A percentile compares a stretch with the other conserved stretches of the same genome.
Evolutionary conservation across 2,888 invertebrate species (phyloP).

Genomic region (Cerastoderma edule): DNA sequence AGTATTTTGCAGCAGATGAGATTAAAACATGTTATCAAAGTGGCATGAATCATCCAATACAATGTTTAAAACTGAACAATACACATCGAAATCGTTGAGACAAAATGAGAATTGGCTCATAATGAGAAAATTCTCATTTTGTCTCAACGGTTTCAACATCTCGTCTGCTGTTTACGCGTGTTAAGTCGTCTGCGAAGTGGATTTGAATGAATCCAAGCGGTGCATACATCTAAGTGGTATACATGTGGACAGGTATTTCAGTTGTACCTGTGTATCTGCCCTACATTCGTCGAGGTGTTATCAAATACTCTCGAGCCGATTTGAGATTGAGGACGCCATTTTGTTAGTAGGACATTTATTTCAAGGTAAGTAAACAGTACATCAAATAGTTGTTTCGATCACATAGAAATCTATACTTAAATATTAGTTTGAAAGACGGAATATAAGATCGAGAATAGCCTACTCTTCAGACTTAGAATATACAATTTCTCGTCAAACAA

Average conservation of each 20-base stretch:
- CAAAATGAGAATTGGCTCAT: neutral
- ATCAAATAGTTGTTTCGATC: too few relatives aligned
- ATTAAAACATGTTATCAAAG: neutral
- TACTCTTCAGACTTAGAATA: too few relatives aligned
- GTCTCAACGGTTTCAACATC: neutral
- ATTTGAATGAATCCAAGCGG: too few relatives aligned
- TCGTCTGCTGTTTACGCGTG: neutral
- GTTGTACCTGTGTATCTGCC: neutral
- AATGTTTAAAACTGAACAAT: neutral
- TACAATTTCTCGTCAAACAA: too few relatives aligned
- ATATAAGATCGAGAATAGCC: too few relatives aligned
- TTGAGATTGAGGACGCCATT: neutral
- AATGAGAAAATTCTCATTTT: conserved; percentile 17
- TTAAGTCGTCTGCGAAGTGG: neutral
- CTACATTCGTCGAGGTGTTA: neutral
- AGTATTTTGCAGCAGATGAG: neutral
- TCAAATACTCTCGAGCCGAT: neutral
- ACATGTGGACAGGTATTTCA: neutral
- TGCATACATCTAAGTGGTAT: neutral
- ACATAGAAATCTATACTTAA: too few relatives aligned
- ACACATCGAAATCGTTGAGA: conserved; percentile 6
- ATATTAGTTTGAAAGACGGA: too few relatives aligned
- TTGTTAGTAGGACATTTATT: too few relatives aligned
- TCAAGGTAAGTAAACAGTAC: too few relatives aligned
- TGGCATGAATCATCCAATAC: neutral